Evolutionary conservation across 2,113 vertebrate genomes (phyloP).

Genomic region (Girardinichthys multiradiatus): DNA sequence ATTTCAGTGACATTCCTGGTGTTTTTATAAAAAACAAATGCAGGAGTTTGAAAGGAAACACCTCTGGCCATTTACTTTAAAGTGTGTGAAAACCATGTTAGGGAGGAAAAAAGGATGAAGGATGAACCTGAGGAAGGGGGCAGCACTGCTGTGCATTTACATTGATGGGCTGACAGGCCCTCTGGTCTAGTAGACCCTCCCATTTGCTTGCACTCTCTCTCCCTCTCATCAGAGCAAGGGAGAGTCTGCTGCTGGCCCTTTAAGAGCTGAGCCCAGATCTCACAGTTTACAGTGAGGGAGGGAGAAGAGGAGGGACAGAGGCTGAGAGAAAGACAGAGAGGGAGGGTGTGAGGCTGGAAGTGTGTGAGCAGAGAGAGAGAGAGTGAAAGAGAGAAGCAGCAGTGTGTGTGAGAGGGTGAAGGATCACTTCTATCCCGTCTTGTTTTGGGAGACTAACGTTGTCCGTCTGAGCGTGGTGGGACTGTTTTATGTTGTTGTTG

Average conservation of each 20-base stretch:
- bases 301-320: constrained; percentile 79
- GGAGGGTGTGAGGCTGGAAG: constrained; percentile 65
- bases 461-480: constrained; percentile 81
- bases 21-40: background rate
- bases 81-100: constrained; percentile 19
- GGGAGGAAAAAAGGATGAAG: constrained; percentile 13
- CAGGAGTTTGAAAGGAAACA: background rate
- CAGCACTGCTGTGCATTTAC: constrained; percentile 60
- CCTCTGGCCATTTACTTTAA: background rate
- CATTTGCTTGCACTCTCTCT: constrained; percentile 7
- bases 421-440: constrained; percentile 86
- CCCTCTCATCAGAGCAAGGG: background rate
- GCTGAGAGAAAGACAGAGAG: constrained; percentile 70
- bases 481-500: constrained; percentile 89
- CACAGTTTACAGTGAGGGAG: constrained; percentile 78
- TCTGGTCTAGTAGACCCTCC: constrained; percentile 67
- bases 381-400: constrained; percentile 79
- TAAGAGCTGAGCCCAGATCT: constrained; percentile 92
- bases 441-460: constrained; percentile 83
- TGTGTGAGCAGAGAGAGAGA: constrained; percentile 76
- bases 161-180: constrained; percentile 52
- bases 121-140: constrained; percentile 57
- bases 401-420: constrained; percentile 90
- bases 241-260: constrained; percentile 86
- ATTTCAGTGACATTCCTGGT: too few species aligned